Base-by-base conservation (phyloP, 1,140 invertebrate species). In the Sitobion miscanthi region DNA sequence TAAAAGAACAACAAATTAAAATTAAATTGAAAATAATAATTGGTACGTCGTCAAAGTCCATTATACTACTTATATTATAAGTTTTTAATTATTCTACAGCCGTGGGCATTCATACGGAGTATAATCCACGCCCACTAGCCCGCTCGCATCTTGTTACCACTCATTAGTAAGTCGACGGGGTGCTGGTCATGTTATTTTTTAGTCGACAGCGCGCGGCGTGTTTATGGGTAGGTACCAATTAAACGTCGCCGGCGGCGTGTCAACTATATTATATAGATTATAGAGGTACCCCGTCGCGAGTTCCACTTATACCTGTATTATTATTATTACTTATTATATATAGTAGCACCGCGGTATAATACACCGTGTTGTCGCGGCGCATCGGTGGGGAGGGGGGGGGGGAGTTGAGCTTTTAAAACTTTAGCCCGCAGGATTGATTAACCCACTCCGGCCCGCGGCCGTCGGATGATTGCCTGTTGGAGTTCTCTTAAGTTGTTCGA, bases 401-500 rank as follows among this genome's bases (percentile, higher is more conserved):
- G 57, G 21, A 52, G 54, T 54, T 54, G 52, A 69, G 69, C 45
- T 92, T 85, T 92, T 42, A 85, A 38, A 93, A 93, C 91, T 93
- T 86, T 42, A 38, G 35, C 23, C 23, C n/a, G 11, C 77, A 35
- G 77, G 77, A 93, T 91, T 91, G 90, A 83, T 82, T 93, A 85
- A 86, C 52, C 47, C 47, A 7, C 83, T 23, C 6, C 38, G 38
- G 21, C 9, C 83, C 21, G 21, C 5, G n/a, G n/a, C 77, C 49
- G 47, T 42, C 38, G 35, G 49, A 42, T 57, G 91, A 93, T 93
- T 57, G 77, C 77, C 77, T 45, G 42, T 85, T 90, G 42, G 54
- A 69, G 54, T 90, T 90, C 57, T 57, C 91, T 57, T 57, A 86
- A 85, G 77, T 93, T 93, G 91, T 85, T 47, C 69, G 45, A 77